A percentile compares a stretch with the other conserved stretches of the same genome.
Conservation (phyloP, 2,113 vertebrate genomes). For the Cyprinus carpio region DNA sequence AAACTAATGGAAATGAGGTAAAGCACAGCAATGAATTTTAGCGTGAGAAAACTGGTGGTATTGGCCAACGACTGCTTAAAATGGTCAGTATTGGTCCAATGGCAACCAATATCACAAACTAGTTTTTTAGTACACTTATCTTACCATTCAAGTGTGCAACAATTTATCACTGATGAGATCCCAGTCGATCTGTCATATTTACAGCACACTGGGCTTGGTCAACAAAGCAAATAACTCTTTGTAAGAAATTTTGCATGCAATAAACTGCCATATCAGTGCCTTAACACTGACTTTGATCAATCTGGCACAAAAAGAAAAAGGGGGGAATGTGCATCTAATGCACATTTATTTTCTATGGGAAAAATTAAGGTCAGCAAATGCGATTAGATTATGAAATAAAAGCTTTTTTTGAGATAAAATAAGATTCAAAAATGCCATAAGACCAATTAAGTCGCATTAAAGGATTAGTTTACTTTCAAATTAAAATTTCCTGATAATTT, state of each 20-base stretch:
- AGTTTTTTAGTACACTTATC: not conserved
- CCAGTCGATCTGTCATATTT: conserved; percentile 8
- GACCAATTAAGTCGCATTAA: not conserved
- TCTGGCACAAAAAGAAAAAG: conserved; percentile 34
- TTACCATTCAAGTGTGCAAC: conserved; percentile 18
- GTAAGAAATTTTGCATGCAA: not conserved
- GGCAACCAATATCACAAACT: not conserved
- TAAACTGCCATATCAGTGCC: not conserved
- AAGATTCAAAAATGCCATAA: conserved; percentile 7
- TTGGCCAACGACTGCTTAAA: not conserved
- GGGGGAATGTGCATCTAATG: not conserved
- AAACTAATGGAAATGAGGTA: conserved; percentile 6
- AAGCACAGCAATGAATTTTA: conserved; percentile 17
- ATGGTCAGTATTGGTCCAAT: not conserved
- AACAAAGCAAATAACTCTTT: conserved; percentile 34
- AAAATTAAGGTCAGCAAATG: not conserved
- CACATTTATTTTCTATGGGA: not conserved
- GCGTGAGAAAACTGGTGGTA: not conserved
- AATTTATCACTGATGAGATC: conserved; percentile 12
- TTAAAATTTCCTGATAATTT: no score
- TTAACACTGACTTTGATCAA: conserved; percentile 35
- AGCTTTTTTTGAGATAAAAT: not conserved
- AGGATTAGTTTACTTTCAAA: no score
- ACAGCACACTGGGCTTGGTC: conserved; percentile 17
- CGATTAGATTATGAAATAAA: conserved; percentile 14